Evolutionary conservation across 2,888 invertebrate species (phyloP), one percentile per base, ranked within the genome.

Genomic region (Hemistola chrysoprasaria): DNA sequence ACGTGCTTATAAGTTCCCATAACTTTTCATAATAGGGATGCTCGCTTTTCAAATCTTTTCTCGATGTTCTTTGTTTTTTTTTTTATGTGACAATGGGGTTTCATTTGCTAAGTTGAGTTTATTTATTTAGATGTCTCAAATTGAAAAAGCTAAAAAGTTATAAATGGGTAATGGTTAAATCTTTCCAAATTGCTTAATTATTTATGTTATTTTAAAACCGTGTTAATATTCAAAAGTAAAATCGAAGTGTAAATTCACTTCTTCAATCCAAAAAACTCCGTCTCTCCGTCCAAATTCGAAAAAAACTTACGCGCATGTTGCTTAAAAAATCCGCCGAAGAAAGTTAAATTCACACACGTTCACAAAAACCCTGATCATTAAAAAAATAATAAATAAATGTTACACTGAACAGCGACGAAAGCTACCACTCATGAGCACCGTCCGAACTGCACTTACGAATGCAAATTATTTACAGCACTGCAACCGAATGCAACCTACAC

Each of bases 1-100:
- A 86, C 85, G 84, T 88, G 87, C 87, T 88, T 61, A 87, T 87
- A 81, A 88, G 87, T 86, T 87, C 79, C n/a, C n/a, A n/a, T 70
- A 85, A 85, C 80, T 84, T 85, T 83, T 76, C 62, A 56, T 72
- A 71, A 47, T 24, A 35, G 40, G 26, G 25, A 39, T 10, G 11
- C 30, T 33, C 35, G 27, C 29, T 24, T 28, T 43, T 23, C n/a
- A 22, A 41, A 35, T 8, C n/a, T n/a, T n/a, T n/a, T n/a, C n/a
- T n/a, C n/a, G n/a, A n/a, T n/a, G n/a, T n/a, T n/a, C n/a, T n/a
- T n/a, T n/a, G n/a, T n/a, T n/a, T n/a, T n/a, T n/a, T n/a, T n/a
- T n/a, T n/a, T n/a, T n/a, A n/a, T n/a, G n/a, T n/a, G n/a, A n/a
- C n/a, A n/a, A n/a, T n/a, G n/a, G n/a, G n/a, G n/a, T n/a, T n/a